These are phyloP conservation scores for Parus major DNA, from an alignment of 2,113 vertebrate genomes.

Conservation along the genomic window DNA sequence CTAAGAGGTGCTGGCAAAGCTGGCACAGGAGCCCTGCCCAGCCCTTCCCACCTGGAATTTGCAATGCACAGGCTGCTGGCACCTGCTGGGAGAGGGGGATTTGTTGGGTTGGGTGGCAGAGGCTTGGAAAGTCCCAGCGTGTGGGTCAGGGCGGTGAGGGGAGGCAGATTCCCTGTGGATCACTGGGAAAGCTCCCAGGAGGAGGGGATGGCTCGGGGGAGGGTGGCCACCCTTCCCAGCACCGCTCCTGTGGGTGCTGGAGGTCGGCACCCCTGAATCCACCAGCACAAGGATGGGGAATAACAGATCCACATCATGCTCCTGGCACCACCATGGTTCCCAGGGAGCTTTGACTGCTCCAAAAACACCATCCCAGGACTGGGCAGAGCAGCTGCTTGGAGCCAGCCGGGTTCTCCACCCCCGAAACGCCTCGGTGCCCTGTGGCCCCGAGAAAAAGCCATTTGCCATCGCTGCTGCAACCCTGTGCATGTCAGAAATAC, in stretches of 20 bases:
- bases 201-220: not conserved
- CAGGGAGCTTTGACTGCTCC: rapidly evolving
- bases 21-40: not conserved
- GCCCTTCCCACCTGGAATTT: not conserved
- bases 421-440: not conserved
- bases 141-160: rapidly evolving
- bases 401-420: not conserved
- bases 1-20: slow-evolving; percentile 22
- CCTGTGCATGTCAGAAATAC: slow-evolving; percentile 36
- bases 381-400: not conserved
- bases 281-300: rapidly evolving
- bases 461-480: slow-evolving; percentile 45
- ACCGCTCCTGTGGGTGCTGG: rapidly evolving
- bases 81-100: not conserved
- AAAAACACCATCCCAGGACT: not conserved
- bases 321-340: rapidly evolving
- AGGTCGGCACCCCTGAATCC: rapidly evolving
- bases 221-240: not conserved
- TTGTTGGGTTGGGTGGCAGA: not conserved
- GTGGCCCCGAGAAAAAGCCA: not conserved
- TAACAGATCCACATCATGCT: not conserved
- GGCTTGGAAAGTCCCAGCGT: rapidly evolving
- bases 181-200: not conserved
- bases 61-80: not conserved
- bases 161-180: not conserved